Base-by-base conservation (phyloP, 2,113 vertebrate species). In the Corvus cornix region DNA sequence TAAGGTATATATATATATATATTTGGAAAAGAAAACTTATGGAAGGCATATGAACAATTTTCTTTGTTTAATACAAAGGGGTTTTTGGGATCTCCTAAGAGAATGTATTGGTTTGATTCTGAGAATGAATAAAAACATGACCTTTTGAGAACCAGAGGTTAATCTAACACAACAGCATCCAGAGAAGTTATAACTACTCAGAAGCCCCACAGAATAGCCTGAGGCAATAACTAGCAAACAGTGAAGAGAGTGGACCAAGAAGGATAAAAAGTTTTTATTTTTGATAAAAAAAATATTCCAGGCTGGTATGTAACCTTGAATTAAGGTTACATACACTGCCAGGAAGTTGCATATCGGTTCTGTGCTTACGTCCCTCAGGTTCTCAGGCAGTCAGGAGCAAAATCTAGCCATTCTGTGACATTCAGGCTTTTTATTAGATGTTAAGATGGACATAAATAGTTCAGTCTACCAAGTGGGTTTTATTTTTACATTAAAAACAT, bases 31-130 rank as follows among this genome's bases (percentile, higher is more conserved):
- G 53, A 90, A 90, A 88, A 74, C 48, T 86, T 77, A 31, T 0
- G 5, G 64, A 96, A 90, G 60, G 63, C 59, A 52, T 90, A 90
- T 67, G 82, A 94, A 90, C 85, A 96, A 96, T 97, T 96, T 96
- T 92, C 92, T 96, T 93, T 96, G 64, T 90, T 94, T 94, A 96
- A 96, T 94, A 78, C 60, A 53, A n/a, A 64, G 28, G n/a, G 31
- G 27, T 44, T 67, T 67, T 77, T 41, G 44, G 44, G 60, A 88
- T 94, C 52, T 95, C 72, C 51, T 85, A 80, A 63, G 67, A 90
- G 92, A 94, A 87, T 62, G 24, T 41, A 46, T n/a, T 81, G 79
- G 52, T 70, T 95, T 89, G 75, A 86, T 72, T 89, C 64, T 49
- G 22, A 96, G 93, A 92, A 81, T 86, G 68, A 95, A 96, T 89